These are phyloP conservation scores for Psococerastis gibbosa DNA, from an alignment of 2,888 invertebrate species.

Conservation along the genomic window DNA sequence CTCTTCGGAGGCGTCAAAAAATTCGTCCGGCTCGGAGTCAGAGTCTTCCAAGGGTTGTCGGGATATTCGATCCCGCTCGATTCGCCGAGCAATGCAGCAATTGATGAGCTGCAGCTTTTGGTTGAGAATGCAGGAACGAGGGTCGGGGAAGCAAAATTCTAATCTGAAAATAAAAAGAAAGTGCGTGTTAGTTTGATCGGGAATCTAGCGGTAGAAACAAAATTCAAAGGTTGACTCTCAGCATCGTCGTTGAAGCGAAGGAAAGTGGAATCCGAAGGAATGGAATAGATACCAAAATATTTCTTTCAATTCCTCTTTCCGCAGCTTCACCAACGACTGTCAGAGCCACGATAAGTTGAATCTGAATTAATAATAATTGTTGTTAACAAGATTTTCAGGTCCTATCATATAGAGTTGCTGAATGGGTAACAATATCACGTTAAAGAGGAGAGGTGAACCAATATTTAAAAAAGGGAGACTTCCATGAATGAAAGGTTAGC, in stretches of 20 bases:
- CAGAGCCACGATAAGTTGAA: too few relatives aligned
- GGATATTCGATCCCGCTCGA: conserved; percentile 13
- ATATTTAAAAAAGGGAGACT: too few relatives aligned
- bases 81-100: conserved; percentile 34
- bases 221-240: too few relatives aligned
- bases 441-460: too few relatives aligned
- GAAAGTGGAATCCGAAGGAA: neutral
- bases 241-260: too few relatives aligned
- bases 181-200: neutral
- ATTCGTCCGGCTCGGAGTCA: conserved; percentile 43
- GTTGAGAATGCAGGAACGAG: conserved; percentile 74
- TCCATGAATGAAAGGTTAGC: too few relatives aligned
- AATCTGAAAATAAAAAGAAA: conserved; percentile 36
- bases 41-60: neutral
- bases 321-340: too few relatives aligned
- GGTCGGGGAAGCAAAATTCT: conserved; percentile 65
- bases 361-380: too few relatives aligned
- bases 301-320: too few relatives aligned
- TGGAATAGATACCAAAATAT: neutral
- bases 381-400: too few relatives aligned
- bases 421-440: too few relatives aligned
- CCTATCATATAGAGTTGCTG: too few relatives aligned
- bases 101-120: conserved; percentile 77
- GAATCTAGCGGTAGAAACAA: neutral
- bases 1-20: conserved; percentile 58